Percentiles rank a stretch among this genome's conserved stretches.
Conservation (phyloP, 2,888 invertebrate species). For the Leptinotarsa rubiginosa region DNA sequence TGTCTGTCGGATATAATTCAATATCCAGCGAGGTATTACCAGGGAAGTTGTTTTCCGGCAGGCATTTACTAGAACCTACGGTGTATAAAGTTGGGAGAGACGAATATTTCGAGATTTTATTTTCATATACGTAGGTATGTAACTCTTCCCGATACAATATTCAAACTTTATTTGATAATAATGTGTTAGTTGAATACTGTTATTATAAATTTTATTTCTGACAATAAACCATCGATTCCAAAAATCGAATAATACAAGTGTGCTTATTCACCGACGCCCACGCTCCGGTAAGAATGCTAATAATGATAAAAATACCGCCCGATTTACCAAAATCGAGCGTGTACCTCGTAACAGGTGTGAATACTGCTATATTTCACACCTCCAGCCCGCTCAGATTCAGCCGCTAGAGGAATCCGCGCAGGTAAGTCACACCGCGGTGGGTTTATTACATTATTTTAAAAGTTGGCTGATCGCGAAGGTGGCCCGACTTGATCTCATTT, state of each 20-base stretch:
- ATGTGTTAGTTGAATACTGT: too few species aligned
- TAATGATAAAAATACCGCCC: constrained; percentile 1
- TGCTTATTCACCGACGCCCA: not conserved
- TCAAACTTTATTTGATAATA: too few species aligned
- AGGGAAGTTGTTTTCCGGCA: too few species aligned
- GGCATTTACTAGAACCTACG: too few species aligned
- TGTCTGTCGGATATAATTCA: too few species aligned
- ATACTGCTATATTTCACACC: constrained; percentile 26
- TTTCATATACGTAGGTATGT: too few species aligned
- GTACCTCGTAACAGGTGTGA: constrained; percentile 20
- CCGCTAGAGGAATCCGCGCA: constrained; percentile 30
- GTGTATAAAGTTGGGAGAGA: too few species aligned
- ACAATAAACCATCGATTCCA: not conserved
- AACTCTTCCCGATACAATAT: too few species aligned
- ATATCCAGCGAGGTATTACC: too few species aligned
- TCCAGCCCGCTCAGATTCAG: constrained; percentile 5
- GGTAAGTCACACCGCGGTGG: constrained; percentile 38
- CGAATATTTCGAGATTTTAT: too few species aligned
- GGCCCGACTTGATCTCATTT: constrained; percentile 38
- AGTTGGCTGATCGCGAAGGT: constrained; percentile 36
- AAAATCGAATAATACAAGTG: constrained; percentile 5
- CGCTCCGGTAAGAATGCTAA: not conserved
- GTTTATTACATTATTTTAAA: constrained; percentile 40
- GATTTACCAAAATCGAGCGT: constrained; percentile 14
- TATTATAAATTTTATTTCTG: too few species aligned